phyloP scores from a whole-genome alignment of 2,797 vertebrate species.

The Mormyrus proboscirostris region DNA sequence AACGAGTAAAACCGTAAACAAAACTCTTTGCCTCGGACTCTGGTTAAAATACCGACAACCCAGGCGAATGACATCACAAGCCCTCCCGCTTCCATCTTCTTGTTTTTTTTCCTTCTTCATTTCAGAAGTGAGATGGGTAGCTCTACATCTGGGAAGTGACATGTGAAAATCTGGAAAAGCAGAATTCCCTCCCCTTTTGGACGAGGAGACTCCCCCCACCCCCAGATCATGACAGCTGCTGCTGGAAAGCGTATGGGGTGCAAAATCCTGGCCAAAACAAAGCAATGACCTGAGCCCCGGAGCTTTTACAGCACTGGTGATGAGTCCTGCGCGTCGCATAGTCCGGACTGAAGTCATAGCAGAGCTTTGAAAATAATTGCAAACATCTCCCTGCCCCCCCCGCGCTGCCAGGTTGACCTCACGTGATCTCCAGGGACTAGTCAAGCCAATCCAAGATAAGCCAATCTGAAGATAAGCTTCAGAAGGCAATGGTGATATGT shows the following conservation, averaged over 20 bases:
- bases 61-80: constrained; percentile 18
- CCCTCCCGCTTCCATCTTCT: background rate
- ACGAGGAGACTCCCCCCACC: background rate
- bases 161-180: constrained; percentile 28
- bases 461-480: background rate
- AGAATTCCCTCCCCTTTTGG: background rate
- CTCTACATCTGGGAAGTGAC: background rate
- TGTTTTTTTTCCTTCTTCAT: background rate
- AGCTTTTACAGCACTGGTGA: constrained; percentile 24
- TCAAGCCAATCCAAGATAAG: background rate
- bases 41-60: background rate
- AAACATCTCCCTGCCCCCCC: constrained; percentile 31
- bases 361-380: constrained; percentile 39
- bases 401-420: background rate
- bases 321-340: background rate
- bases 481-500: background rate
- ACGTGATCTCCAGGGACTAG: background rate
- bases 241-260: constrained; percentile 15
- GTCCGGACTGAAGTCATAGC: constrained; percentile 27
- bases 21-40: background rate
- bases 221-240: constrained; percentile 25
- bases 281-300: background rate
- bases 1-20: background rate
- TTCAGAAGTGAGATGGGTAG: background rate
- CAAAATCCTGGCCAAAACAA: constrained; percentile 34